Percentiles rank a stretch among this genome's conserved stretches.
Evolutionary conservation across 2,797 vertebrate genomes (phyloP).

Genomic region (Menidia menidia): DNA sequence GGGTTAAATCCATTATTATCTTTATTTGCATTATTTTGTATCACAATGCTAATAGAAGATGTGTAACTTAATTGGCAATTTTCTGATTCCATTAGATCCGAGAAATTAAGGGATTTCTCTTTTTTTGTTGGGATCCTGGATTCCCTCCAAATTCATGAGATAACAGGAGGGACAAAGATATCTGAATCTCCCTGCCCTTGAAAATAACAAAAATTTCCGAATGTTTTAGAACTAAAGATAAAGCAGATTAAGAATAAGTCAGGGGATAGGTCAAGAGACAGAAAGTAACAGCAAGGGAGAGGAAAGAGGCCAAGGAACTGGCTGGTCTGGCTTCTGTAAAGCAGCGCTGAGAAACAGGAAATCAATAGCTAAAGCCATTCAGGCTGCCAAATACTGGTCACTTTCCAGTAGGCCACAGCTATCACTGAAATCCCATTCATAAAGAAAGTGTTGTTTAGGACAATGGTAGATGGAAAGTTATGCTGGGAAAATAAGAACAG

Average conservation of each 20-base stretch:
- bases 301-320: constrained; percentile 50
- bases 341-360: constrained; percentile 62
- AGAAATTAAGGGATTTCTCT: too few species aligned
- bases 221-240: constrained; percentile 24
- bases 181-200: too few species aligned
- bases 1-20: too few species aligned
- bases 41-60: too few species aligned
- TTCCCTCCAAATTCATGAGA: neutral
- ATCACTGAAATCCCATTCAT: constrained; percentile 46
- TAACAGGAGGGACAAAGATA: neutral
- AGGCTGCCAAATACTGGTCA: constrained; percentile 48
- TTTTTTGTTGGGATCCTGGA: neutral
- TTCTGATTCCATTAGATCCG: too few species aligned
- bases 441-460: constrained; percentile 34
- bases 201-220: too few species aligned
- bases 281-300: neutral
- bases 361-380: constrained; percentile 67
- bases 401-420: constrained; percentile 39
- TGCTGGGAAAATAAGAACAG: constrained; percentile 2
- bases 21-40: too few species aligned
- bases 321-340: constrained; percentile 51
- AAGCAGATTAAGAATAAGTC: constrained; percentile 12
- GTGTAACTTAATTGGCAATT: too few species aligned
- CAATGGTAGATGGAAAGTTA: neutral
- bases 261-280: constrained; percentile 7